Evolutionary conservation across 2,888 invertebrate genomes (phyloP).

Genomic region (Microdon myrmicae): DNA sequence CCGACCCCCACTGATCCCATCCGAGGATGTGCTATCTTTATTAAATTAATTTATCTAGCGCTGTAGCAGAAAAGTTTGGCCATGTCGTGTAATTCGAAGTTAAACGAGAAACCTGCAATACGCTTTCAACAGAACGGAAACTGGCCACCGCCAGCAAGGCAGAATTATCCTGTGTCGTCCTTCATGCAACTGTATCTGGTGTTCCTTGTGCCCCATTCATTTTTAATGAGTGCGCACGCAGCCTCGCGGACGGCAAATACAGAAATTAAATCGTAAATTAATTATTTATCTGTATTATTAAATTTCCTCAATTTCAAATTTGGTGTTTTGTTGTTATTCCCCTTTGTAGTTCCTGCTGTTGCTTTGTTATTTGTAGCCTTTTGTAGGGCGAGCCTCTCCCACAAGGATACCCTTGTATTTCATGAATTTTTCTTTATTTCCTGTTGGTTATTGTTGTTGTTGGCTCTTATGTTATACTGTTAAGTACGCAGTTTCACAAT

Average conservation of each 20-base stretch:
- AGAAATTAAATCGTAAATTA: slow-evolving; percentile 53
- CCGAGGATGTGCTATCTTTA: too few relatives aligned
- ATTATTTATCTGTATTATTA: slow-evolving; percentile 50
- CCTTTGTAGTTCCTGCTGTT: neutral
- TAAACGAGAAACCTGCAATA: too few relatives aligned
- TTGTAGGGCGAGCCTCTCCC: too few relatives aligned
- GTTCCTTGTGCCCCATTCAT: slow-evolving; percentile 36
- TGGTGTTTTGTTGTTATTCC: slow-evolving; percentile 7
- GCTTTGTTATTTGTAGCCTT: too few relatives aligned
- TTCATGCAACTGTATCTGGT: too few relatives aligned
- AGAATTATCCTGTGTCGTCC: too few relatives aligned
- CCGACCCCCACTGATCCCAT: too few relatives aligned
- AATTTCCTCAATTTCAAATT: slow-evolving; percentile 39
- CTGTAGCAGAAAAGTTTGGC: too few relatives aligned
- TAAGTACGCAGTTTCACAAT: slow-evolving; percentile 32
- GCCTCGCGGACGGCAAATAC: slow-evolving; percentile 31
- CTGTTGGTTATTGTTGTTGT: slow-evolving; percentile 2
- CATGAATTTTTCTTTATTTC: slow-evolving; percentile 1
- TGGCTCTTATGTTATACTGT: neutral
- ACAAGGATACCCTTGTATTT: slow-evolving; percentile 10
- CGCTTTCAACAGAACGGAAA: too few relatives aligned
- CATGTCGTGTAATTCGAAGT: too few relatives aligned
- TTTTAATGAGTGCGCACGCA: slow-evolving; percentile 40
- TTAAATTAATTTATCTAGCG: too few relatives aligned
- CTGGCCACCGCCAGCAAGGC: too few relatives aligned